Evolutionary conservation across 2,113 vertebrate genomes (phyloP).

Genomic region (Rhombomys opimus): DNA sequence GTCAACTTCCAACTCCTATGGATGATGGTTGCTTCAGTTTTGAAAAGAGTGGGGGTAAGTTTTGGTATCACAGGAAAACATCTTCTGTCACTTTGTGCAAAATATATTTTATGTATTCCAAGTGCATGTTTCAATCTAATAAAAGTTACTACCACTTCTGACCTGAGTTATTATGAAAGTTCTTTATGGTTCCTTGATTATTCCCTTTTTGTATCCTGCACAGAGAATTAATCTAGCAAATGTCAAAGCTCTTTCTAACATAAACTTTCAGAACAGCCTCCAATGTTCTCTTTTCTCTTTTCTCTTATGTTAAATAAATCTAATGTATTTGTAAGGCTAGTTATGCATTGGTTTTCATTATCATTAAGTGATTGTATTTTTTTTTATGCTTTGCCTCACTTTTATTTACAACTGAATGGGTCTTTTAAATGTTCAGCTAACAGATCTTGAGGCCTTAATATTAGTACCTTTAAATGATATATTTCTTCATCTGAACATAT

Average conservation of each 20-base stretch:
- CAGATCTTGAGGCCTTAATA: not conserved
- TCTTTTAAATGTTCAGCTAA: not conserved
- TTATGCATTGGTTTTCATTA: not conserved
- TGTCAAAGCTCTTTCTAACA: not conserved
- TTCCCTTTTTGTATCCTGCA: not conserved
- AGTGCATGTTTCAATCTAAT: not conserved
- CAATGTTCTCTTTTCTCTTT: not conserved
- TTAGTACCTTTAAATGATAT: not conserved
- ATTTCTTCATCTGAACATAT: not conserved
- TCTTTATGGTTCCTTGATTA: not conserved
- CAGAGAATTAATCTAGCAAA: not conserved
- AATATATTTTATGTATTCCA: not conserved
- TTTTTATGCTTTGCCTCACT: not conserved
- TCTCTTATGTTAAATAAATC: not conserved
- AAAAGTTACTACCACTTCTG: not conserved
- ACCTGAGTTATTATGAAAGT: not conserved
- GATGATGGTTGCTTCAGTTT: not conserved
- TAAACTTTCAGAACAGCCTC: accelerated
- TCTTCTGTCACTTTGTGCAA: not conserved
- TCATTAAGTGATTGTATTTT: not conserved
- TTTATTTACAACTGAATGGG: not conserved
- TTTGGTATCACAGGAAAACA: not conserved
- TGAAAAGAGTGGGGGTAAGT: not conserved
- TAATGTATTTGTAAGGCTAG: not conserved
- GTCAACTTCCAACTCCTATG: not conserved